Percentiles rank a stretch among this genome's conserved stretches.
These are phyloP conservation scores for Eulithis prunata DNA, from an alignment of 2,888 invertebrate species.

Conservation along the genomic window DNA sequence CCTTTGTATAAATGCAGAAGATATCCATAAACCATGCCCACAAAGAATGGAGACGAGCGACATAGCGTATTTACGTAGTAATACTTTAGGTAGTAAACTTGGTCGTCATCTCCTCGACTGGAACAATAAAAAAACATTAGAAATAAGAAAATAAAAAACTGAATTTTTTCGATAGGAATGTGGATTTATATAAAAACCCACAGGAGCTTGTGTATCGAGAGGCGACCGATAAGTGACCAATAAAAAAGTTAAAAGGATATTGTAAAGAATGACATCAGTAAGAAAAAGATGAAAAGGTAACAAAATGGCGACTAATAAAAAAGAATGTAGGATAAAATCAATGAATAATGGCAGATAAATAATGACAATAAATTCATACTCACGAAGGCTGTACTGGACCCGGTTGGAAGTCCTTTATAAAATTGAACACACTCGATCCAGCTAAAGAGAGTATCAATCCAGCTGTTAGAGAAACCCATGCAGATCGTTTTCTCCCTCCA, in stretches of 20 bases:
- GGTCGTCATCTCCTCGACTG: slow-evolving; percentile 42
- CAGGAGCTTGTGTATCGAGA: too few species aligned
- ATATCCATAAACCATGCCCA: slow-evolving; percentile 67
- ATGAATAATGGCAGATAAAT: too few species aligned
- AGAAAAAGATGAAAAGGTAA: too few species aligned
- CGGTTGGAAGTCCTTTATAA: slow-evolving; percentile 52
- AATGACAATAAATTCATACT: slow-evolving; percentile 38
- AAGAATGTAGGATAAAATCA: too few species aligned
- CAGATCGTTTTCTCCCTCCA: slow-evolving; percentile 44
- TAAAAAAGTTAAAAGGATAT: too few species aligned
- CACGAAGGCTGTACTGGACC: slow-evolving; percentile 51
- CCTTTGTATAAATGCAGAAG: slow-evolving; percentile 53
- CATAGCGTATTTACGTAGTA: slow-evolving; percentile 64
- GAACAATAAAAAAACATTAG: slow-evolving; percentile 4
- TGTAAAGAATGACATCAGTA: too few species aligned
- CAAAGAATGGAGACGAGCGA: slow-evolving; percentile 64
- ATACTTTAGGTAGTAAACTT: slow-evolving; percentile 37
- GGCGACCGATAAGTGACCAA: too few species aligned
- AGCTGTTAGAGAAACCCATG: slow-evolving; percentile 55
- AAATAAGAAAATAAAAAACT: too few species aligned
- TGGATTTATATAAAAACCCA: too few species aligned
- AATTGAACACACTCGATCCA: slow-evolving; percentile 55
- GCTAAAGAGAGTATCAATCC: slow-evolving; percentile 47
- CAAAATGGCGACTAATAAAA: too few species aligned
- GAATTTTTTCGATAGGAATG: too few species aligned